Evolutionary conservation across 1,140 invertebrate species (phyloP).

Genomic region (Zeugodacus cucurbitae): DNA sequence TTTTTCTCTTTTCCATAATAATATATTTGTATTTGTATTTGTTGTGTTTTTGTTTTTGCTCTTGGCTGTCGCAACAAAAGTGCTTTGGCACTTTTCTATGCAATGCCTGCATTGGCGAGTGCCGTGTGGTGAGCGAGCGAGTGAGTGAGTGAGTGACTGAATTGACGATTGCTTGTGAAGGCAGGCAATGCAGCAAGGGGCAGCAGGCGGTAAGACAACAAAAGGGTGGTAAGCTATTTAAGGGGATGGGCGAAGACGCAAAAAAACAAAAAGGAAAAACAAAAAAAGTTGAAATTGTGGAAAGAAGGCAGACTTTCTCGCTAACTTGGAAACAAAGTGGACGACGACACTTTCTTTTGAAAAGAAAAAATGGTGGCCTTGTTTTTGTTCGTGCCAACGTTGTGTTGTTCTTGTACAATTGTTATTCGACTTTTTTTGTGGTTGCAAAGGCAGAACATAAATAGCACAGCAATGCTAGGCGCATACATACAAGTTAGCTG

Average conservation of each 20-base stretch:
- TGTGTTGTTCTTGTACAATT: conserved; percentile 5
- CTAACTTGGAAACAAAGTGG: conserved; percentile 38
- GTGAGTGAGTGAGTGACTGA: not conserved
- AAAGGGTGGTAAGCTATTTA: not conserved
- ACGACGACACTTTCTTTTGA: conserved; percentile 41
- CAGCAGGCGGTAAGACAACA: not conserved
- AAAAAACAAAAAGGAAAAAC: not conserved
- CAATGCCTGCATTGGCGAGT: conserved; percentile 32
- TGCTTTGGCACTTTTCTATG: not conserved
- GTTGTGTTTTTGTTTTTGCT: not conserved
- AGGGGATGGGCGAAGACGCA: not conserved
- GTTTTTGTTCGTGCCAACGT: conserved; percentile 47
- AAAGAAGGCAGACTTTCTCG: conserved; percentile 36
- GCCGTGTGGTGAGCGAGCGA: not conserved
- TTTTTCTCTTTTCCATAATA: not conserved
- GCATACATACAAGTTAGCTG: not conserved
- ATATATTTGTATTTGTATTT: not conserved
- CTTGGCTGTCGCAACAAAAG: not conserved
- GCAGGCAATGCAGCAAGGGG: not conserved
- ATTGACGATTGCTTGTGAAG: not conserved
- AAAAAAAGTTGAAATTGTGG: not conserved
- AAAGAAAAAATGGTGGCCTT: conserved; percentile 57
- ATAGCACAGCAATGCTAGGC: not conserved
- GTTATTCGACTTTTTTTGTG: conserved; percentile 53
- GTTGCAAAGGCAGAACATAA: conserved; percentile 47